Base-by-base conservation (phyloP, 2,797 vertebrate species). In the Mormyrops boulengeri region DNA sequence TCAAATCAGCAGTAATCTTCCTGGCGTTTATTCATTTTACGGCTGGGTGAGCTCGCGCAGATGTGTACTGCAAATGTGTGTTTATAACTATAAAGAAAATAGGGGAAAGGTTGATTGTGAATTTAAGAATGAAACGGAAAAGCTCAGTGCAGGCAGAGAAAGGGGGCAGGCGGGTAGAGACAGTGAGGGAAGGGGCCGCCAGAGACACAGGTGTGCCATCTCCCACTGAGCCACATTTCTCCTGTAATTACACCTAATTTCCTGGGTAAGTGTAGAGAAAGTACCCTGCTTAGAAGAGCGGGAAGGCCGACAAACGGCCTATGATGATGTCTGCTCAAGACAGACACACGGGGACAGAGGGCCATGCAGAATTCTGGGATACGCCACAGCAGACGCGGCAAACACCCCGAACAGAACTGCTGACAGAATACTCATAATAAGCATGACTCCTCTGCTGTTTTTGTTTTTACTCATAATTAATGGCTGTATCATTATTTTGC, bases 1-100 rank as follows among this genome's bases (percentile, higher is more conserved):
- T n/a, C 30, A 2, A 90, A 90, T 87, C 87, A 90, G 22, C 89
- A 4, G 87, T 90, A 92, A 92, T 92, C 90, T 80, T 52, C 89
- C 12, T 66, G 87, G 87, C 12, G 30, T 91, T 90, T 89, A 8
- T 41, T 91, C 47, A 90, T 80, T 57, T 89, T 53, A 88, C 11
- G 26, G 84, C 66, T 91, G 91, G 85, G 89, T 89, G 85, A 66
- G 88, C 49, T 2, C 50, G 17, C 57, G 53, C 19, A 49, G 80
- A 66, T 53, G 88, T 55, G 4, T 19, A 9, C 9, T 3, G 22
- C 30, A 49, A 89, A 50, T 62, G 41, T 22, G 47, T 22, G 50
- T 26, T 84, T 57, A 82, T n/a, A n/a, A 38, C 8, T 69, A 86
- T 38, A 34, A 87, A 73, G 41, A 53, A 38, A n/a, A 82, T 6